Evolutionary conservation across 2,888 invertebrate genomes (phyloP), one percentile per base, ranked within the genome.

Genomic region (Globia sparganii): DNA sequence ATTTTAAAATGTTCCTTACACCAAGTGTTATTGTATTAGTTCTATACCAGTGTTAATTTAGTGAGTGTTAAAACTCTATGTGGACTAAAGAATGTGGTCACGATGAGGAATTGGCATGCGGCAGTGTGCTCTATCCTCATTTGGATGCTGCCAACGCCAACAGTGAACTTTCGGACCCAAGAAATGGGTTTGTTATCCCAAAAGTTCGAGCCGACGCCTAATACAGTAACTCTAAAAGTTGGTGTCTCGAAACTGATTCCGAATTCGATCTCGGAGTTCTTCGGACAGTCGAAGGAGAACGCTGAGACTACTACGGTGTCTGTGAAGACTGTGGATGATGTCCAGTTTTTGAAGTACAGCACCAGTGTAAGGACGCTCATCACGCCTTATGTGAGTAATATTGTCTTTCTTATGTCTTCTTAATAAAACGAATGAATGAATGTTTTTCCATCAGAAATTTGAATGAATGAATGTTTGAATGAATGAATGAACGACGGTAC

Each of bases 101-200:
- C 69, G 83, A 93, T 88, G 95, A 91, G 80, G 90, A 87, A 75
- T 91, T 93, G 93, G 90, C 90, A 89, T 75, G 88, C 91, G 37
- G 84, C 88, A 31, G 28, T 93, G 53, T 92, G 88, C 74, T 91
- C 88, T 85, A 81, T 92, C 28, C 77, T 92, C 46, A 83, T 92
- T 77, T 85, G 91, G n/a, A 73, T 89, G 31, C 89, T 86, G 80
- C 81, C 91, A 0, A 76, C 82, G 78, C 78, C 89, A 0, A 81
- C 88, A 34, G 88, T 88, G 15, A 90, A 90, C 56, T 90, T 89
- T 13, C 84, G 85, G 18, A 82, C 88, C 1, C 91, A 88, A n/a
- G 89, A 89, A 43, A 83, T 88, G 75, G 77, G 87, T 0, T 80
- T 93, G 0, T 72, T 93, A 25, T 90, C 92, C 0, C 91, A 65